These are phyloP conservation scores for Drosophila cardini DNA, from an alignment of 1,140 invertebrate genomes.

Conservation along the genomic window DNA sequence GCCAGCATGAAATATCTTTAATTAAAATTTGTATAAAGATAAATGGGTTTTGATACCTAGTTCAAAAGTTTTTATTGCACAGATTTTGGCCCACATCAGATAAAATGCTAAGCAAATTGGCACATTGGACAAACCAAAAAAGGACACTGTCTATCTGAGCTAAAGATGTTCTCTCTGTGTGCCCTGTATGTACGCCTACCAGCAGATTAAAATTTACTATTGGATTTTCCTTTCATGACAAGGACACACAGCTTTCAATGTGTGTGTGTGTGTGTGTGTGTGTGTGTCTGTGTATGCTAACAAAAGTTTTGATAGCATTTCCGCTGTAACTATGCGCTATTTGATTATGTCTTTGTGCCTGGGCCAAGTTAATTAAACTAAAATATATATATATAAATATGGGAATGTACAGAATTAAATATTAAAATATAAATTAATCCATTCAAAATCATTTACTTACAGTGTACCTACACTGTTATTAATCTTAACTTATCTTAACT, in stretches of 20 bases:
- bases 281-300: conserved; percentile 9
- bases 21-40: conserved; percentile 83
- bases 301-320: conserved; percentile 75
- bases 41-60: conserved; percentile 80
- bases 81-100: conserved; percentile 45
- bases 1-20: conserved; percentile 81
- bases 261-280: conserved; percentile 22
- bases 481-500: neutral
- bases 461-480: too few relatives aligned
- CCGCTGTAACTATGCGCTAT: conserved; percentile 36
- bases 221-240: conserved; percentile 55
- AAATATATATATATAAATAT: neutral
- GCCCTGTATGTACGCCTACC: conserved; percentile 39
- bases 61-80: conserved; percentile 77
- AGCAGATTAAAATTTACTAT: conserved; percentile 72
- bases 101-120: conserved; percentile 72
- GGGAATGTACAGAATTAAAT: neutral
- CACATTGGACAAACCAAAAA: conserved; percentile 56
- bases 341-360: conserved; percentile 51
- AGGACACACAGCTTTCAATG: conserved; percentile 41
- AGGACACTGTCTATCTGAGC: conserved; percentile 28
- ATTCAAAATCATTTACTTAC: too few relatives aligned
- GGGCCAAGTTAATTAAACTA: conserved; percentile 60
- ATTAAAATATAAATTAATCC: too few relatives aligned
- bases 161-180: conserved; percentile 20